Base-by-base conservation (phyloP, 2,113 vertebrate genomes). In the Lycaon pictus region DNA sequence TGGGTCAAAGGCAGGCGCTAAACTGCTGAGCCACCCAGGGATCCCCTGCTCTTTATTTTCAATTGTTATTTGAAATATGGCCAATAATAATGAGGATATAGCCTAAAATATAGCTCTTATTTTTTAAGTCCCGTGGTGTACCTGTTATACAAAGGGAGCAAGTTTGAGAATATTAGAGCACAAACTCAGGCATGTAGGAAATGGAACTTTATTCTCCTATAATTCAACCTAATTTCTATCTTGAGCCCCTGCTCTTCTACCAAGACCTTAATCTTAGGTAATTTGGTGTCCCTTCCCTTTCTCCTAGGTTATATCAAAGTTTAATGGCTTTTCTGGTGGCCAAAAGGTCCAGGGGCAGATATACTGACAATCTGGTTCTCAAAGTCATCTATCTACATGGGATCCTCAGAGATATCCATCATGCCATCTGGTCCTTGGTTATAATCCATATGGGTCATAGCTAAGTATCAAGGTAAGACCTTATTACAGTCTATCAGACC, bases 191-290 rank as follows among this genome's bases (percentile, higher is more conserved):
- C 48, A 87, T 77, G 43, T 8, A 25, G 62, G 48, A 96, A 96
- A 67, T 83, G 17, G 60, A 94, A 82, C 9, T 95, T 92, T 37
- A 93, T 87, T 86, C n/a, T 83, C 55, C 86, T 93, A 84, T 88
- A 96, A 96, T 88, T 88, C 15, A 92, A 87, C 29, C 94, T 95
- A 93, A 69, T 55, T 96, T 96, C 23, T 48, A 51, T 58, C 74
- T 94, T 94, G n/a, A 92, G 7, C 23, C 19, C 12, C 29, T 9
- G 7, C 29, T 11, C 11, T 82, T 82, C 17, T 27, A 83, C 51
- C 32, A 88, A 97, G 88, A 87, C 13, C 48, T 87, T 88, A 74
- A 80, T 90, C n/a, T 82, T 95, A 48, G 9, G 17, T 90, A 93
- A 90, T 74, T 76, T 91, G 69, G 23, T 77, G 25, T 93, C 19